Evolutionary conservation across 2,797 vertebrate species (phyloP), one percentile per base, ranked within the genome.

Genomic region (Fringilla coelebs): DNA sequence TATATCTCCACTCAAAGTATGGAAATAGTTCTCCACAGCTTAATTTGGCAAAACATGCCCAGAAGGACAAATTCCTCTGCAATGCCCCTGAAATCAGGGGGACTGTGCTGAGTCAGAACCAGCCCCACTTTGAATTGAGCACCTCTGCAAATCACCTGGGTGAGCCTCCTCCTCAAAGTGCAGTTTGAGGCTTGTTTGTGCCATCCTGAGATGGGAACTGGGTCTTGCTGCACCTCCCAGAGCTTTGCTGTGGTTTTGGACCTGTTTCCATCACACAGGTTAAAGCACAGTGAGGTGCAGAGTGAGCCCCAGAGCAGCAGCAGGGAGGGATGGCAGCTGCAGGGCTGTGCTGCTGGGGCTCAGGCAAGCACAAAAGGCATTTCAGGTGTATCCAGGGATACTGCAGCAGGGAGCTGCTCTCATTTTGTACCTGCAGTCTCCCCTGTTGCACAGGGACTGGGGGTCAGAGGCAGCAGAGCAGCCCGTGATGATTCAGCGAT

Each of bases 1-100:
- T 52, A 7, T 80, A 78, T 95, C 94, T 95, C 94, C 81, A 93
- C 90, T 94, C 55, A 86, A 91, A 51, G 63, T 93, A 87, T 76
- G 79, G 88, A 91, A 93, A 94, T 75, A 71, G 85, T 45, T 91
- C 58, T 94, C 65, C 74, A 74, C 70, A 77, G 85, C 81, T 93
- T 94, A 71, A 94, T 95, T 94, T 90, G 84, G 92, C 62, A 92
- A 94, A 94, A 70, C 57, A 67, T 16, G 26, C 49, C 68, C 38
- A 38, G 75, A 75, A 90, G 68, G 55, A 45, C 66, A 88, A 94
- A 93, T 88, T 89, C 71, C 65, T 65, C 81, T 55, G 21, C 19
- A 3, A 73, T 79, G 31, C 52, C 36, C 45, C 57, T 55, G 58
- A 85, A 94, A 91, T 70, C 54, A 45, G 60, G 31, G 54, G 34